Base-by-base conservation (phyloP, 2,113 vertebrate species). In the Pelecanus crispus region DNA sequence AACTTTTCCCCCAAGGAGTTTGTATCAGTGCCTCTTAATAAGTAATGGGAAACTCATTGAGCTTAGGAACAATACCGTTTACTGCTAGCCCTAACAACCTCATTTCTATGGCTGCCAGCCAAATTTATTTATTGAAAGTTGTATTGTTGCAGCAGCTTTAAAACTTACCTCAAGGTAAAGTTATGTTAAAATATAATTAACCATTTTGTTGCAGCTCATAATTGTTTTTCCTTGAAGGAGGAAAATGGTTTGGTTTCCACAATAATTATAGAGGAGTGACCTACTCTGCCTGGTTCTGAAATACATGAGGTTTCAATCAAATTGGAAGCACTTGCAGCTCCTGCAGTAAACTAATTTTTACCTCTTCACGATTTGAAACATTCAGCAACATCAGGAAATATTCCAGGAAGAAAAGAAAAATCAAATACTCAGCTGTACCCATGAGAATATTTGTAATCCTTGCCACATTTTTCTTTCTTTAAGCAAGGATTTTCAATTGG, bases 121-220 rank as follows among this genome's bases (percentile, higher is more conserved):
- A 95, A 74, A 96, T 89, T 74, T 97, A 83, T 92, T 96, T 94
- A 89, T 84, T 90, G 84, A 77, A 97, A 86, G 42, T 61, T 86
- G 65, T 40, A 83, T 82, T 80, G 18, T 34, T 88, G 62, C 88
- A 82, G 26, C 59, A 88, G 85, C 62, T 92, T 95, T 90, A 95
- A 96, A 94, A 80, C 53, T 89, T 52, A 81, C 89, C 89, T 97
- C 92, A 85, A 96, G 93, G 92, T 94, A 97, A 95, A 92, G 71
- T 94, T 94, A 88, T 80, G 58, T 94, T 94, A 95, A 97, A 95
- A 94, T 90, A 95, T 83, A 97, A 97, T 97, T 97, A 97, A 96
- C 89, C 62, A 81, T 85, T 96, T 96, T 96, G 93, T 94, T 91
- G 81, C 58, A 87, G 50, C 25, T 94, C 59, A 58, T 92, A 92